These are phyloP conservation scores for Aspidapion aeneum DNA, from an alignment of 2,888 invertebrate genomes.

Conservation along the genomic window DNA sequence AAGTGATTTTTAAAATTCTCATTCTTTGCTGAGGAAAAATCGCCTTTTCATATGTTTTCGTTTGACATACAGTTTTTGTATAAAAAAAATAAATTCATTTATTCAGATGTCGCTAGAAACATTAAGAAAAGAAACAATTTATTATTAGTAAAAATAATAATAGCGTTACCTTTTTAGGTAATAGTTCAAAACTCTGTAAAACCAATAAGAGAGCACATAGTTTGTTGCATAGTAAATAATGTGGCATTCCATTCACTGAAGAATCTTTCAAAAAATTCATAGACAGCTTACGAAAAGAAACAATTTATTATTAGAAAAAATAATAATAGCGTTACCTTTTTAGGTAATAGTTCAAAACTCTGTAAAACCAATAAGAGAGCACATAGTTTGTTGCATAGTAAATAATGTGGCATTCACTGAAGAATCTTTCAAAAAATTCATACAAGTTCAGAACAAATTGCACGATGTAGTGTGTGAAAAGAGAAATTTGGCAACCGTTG, in stretches of 20 bases:
- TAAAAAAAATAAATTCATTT: too few relatives aligned
- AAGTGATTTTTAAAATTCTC: too few relatives aligned
- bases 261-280: conserved; percentile 68
- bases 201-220: conserved; percentile 64
- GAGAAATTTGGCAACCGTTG: conserved; percentile 74
- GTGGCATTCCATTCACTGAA: conserved; percentile 60
- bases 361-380: conserved; percentile 63
- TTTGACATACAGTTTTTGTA: too few relatives aligned
- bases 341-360: conserved; percentile 34
- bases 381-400: conserved; percentile 71
- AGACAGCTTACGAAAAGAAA: too few relatives aligned
- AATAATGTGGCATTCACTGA: conserved; percentile 60
- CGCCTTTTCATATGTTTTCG: too few relatives aligned
- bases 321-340: conserved; percentile 15
- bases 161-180: conserved; percentile 26
- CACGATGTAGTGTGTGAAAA: conserved; percentile 76
- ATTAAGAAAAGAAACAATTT: too few relatives aligned
- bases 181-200: conserved; percentile 48
- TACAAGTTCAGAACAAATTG: conserved; percentile 73
- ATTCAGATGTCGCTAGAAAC: too few relatives aligned
- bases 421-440: conserved; percentile 64
- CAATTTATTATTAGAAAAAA: too few relatives aligned
- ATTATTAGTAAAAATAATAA: too few relatives aligned
- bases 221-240: conserved; percentile 68
- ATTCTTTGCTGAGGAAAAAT: too few relatives aligned